Percentiles rank a stretch among this genome's conserved stretches.
These are phyloP conservation scores for Aurelia aurita DNA, from an alignment of 30 jellyfish, hydroid and myxozoan genomes.

Conservation along the genomic window DNA sequence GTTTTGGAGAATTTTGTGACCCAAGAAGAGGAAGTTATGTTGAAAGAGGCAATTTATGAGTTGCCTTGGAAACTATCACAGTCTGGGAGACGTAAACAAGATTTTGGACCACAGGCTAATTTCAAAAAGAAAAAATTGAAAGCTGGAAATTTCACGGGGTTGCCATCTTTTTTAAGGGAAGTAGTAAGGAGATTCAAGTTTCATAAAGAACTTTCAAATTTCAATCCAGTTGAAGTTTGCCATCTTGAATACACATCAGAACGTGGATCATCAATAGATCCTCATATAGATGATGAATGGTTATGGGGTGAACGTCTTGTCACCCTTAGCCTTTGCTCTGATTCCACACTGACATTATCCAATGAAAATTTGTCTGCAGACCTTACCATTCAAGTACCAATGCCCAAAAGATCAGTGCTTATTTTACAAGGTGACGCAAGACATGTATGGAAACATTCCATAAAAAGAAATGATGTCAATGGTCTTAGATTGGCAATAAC, in stretches of 20 bases:
- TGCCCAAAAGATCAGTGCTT: constrained; percentile 83
- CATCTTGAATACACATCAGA: constrained; percentile 82
- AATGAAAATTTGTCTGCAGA: constrained; percentile 30
- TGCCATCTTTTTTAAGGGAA: constrained; percentile 71
- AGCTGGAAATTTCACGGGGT: constrained; percentile 81
- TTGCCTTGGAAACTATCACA: constrained; percentile 95
- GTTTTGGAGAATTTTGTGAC: constrained; percentile 77
- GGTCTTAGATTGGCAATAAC: constrained; percentile 86
- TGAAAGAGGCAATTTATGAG: constrained; percentile 66
- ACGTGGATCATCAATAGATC: constrained; percentile 98
- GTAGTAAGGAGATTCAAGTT: constrained; percentile 52
- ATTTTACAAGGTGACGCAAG: constrained; percentile 86
- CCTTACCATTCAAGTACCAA: constrained; percentile 69
- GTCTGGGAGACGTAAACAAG: constrained; percentile 99
- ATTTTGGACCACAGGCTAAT: constrained; percentile 98
- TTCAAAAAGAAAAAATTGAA: constrained; percentile 86
- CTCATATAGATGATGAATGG: constrained; percentile 98
- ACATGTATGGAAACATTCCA: constrained; percentile 88
- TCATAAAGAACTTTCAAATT: constrained; percentile 26
- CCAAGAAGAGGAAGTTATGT: constrained; percentile 59
- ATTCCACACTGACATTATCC: constrained; percentile 74
- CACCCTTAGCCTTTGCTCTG: constrained; percentile 73
- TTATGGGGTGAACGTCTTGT: constrained; percentile 98
- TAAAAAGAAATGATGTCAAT: constrained; percentile 57
- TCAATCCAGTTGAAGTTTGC: constrained; percentile 95